A percentile compares a stretch with the other conserved stretches of the same genome.
Conservation (phyloP, 1,140 invertebrate genomes). For the Penaeus vannamei region DNA sequence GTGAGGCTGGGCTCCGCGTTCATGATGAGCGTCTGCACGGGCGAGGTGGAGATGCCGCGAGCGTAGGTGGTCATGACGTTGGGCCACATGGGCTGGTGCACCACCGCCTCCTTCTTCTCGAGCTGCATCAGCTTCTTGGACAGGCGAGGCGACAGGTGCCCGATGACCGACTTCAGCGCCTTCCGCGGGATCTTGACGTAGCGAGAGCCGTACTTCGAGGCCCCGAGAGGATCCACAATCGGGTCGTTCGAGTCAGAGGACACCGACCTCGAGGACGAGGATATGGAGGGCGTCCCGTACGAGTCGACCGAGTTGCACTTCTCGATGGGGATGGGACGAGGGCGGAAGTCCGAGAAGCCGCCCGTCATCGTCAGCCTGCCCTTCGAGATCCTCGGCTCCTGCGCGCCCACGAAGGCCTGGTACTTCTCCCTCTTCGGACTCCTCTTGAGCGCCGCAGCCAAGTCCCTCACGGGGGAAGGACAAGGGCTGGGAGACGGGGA, state of each 20-base stretch:
- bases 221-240: background rate
- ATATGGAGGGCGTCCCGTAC: background rate
- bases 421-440: slow-evolving; percentile 41
- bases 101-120: slow-evolving; percentile 2
- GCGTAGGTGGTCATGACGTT: slow-evolving; percentile 45
- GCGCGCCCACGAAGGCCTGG: slow-evolving; percentile 5
- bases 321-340: background rate
- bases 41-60: slow-evolving; percentile 34
- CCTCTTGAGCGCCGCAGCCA: slow-evolving; percentile 41
- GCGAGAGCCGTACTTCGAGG: background rate
- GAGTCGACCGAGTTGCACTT: slow-evolving; percentile 13
- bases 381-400: slow-evolving; percentile 46
- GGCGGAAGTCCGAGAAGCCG: slow-evolving; percentile 42
- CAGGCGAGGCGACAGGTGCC: slow-evolving; percentile 45
- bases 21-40: slow-evolving; percentile 31
- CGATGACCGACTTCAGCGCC: slow-evolving; percentile 1
- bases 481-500: slow-evolving; percentile 30
- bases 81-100: slow-evolving; percentile 46
- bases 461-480: slow-evolving; percentile 39
- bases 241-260: slow-evolving; percentile 41
- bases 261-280: slow-evolving; percentile 27
- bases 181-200: slow-evolving; percentile 39
- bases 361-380: slow-evolving; percentile 53
- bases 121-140: slow-evolving; percentile 27
- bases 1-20: slow-evolving; percentile 44